These are phyloP conservation scores for Acrossocheilus fasciatus DNA, from an alignment of 2,797 vertebrate species.

Conservation along the genomic window DNA sequence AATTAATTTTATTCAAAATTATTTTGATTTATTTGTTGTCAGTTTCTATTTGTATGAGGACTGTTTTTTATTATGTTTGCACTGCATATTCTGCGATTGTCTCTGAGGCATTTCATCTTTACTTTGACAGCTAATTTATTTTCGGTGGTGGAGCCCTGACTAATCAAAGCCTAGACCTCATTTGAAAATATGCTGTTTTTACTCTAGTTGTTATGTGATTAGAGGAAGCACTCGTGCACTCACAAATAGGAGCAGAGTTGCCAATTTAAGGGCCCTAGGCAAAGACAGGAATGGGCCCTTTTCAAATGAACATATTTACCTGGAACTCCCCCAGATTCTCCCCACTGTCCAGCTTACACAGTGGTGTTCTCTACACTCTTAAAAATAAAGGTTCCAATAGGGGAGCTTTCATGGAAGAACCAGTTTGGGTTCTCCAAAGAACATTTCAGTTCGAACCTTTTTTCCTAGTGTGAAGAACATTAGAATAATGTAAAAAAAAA, in stretches of 20 bases:
- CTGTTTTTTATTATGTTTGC: neutral
- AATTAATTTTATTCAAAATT: neutral
- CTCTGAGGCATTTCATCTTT: neutral
- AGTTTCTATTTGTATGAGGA: neutral
- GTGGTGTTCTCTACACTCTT: neutral
- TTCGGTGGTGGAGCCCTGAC: neutral
- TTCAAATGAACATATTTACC: neutral
- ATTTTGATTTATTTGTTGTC: neutral
- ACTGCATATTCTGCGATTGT: neutral
- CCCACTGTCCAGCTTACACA: neutral
- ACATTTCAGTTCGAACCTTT: neutral
- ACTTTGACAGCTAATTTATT: neutral
- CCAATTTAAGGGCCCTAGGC: neutral
- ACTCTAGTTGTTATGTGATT: neutral
- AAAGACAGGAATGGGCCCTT: neutral
- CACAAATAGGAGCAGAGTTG: neutral
- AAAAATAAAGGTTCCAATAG: neutral
- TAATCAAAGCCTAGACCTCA: neutral
- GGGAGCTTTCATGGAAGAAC: neutral
- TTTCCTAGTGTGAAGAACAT: neutral
- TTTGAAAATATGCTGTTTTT: slow-evolving; percentile 8
- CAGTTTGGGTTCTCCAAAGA: neutral
- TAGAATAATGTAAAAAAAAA: neutral
- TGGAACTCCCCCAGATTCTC: neutral
- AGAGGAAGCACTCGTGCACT: neutral